Conservation (phyloP, 2,797 vertebrate species). For the Pogoniulus pusillus region DNA sequence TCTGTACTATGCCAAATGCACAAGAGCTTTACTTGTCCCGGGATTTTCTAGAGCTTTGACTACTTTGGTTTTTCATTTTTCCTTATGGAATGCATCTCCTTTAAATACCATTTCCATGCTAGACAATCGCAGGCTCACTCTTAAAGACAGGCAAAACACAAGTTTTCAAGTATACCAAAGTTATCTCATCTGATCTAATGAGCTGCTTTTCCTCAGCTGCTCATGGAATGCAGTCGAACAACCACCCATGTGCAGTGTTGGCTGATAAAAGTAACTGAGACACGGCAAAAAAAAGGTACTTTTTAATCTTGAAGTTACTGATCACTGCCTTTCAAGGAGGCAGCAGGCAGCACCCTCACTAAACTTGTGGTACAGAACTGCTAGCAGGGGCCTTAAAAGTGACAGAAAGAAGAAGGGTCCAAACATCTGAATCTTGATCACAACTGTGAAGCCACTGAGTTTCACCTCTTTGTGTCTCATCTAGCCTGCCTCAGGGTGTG, state of each 20-base stretch:
- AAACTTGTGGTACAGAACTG: accelerated
- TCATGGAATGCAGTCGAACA: background rate
- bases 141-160: background rate
- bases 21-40: background rate
- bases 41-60: background rate
- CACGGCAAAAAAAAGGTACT: background rate
- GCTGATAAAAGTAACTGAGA: background rate
- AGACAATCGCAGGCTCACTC: background rate
- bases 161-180: background rate
- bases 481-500: background rate
- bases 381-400: background rate
- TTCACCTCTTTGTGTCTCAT: background rate
- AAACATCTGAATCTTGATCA: background rate
- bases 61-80: background rate
- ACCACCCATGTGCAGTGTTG: accelerated
- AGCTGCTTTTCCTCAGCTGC: background rate
- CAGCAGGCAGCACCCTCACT: background rate
- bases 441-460: background rate
- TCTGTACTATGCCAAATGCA: background rate
- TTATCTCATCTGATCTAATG: background rate
- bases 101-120: background rate
- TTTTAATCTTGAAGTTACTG: background rate
- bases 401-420: too few relatives aligned
- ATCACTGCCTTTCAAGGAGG: background rate
- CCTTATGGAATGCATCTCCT: background rate